A percentile compares a stretch with the other conserved stretches of the same genome.
Conservation (phyloP, 2,888 invertebrate genomes). For the Hydriomena furcata region DNA sequence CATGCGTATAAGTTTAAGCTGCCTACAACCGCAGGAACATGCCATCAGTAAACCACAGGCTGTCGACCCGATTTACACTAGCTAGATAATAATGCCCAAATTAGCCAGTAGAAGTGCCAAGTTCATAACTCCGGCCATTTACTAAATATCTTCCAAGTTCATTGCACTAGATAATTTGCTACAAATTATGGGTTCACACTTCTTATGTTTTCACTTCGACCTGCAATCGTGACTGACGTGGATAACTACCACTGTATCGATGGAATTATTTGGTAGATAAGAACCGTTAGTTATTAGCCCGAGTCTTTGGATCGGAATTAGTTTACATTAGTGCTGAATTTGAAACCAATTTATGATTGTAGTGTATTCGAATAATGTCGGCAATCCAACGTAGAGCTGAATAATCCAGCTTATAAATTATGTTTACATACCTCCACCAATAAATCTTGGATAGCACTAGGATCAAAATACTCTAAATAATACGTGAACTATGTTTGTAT, state of each 20-base stretch:
- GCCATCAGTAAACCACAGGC: conserved; percentile 66
- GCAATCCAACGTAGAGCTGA: conserved; percentile 22
- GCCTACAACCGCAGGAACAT: conserved; percentile 40
- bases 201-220: conserved; percentile 74
- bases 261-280: conserved; percentile 69
- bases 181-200: conserved; percentile 79
- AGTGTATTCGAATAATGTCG: conserved; percentile 30
- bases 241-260: conserved; percentile 66
- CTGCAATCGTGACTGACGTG: conserved; percentile 71
- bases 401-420: conserved; percentile 35
- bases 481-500: too few species aligned
- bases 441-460: conserved; percentile 28
- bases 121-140: conserved; percentile 65
- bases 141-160: conserved; percentile 74
- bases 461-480: conserved; percentile 21
- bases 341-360: conserved; percentile 36
- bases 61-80: conserved; percentile 55
- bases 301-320: conserved; percentile 8
- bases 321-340: conserved; percentile 42
- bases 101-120: conserved; percentile 61
- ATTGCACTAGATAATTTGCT: conserved; percentile 73
- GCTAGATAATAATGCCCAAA: conserved; percentile 59
- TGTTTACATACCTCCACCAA: conserved; percentile 28
- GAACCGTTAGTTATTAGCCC: conserved; percentile 62
- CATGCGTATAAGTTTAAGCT: conserved; percentile 25